These are phyloP conservation scores for Sweltsa coloradensis DNA, from an alignment of 1,140 invertebrate genomes.

Conservation along the genomic window DNA sequence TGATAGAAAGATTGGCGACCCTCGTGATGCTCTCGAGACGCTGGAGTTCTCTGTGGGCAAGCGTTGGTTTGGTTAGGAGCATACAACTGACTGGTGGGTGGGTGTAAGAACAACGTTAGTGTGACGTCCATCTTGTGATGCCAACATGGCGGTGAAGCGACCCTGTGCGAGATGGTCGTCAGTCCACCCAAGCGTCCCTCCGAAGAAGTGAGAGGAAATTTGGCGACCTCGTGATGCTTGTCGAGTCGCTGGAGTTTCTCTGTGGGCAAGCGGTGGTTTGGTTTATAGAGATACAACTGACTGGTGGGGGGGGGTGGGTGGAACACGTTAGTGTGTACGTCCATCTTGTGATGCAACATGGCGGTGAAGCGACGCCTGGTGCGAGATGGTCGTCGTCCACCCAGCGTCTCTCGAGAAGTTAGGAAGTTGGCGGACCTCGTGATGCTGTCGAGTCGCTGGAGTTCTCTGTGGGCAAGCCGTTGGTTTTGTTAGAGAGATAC, in stretches of 20 bases:
- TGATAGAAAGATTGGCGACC: conserved; percentile 56
- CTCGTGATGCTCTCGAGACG: conserved; percentile 40
- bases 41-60: conserved; percentile 59
- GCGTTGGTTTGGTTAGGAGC: too few relatives aligned
- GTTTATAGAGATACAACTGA: too few relatives aligned
- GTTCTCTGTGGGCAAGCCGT: too few relatives aligned
- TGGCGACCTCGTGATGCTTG: conserved; percentile 48
- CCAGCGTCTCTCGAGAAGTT: conserved; percentile 56
- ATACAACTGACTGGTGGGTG: too few relatives aligned
- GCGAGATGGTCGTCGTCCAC: conserved; percentile 51
- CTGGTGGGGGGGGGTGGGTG: too few relatives aligned
- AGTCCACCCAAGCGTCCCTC: conserved; percentile 57
- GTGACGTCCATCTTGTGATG: conserved; percentile 55
- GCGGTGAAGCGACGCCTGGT: conserved; percentile 48
- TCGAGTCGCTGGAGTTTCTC: conserved; percentile 46
- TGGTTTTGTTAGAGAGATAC: too few relatives aligned
- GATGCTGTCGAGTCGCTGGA: conserved; percentile 41
- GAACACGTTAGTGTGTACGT: conserved; percentile 61
- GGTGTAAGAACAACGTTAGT: conserved; percentile 58
- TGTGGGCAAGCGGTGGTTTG: too few relatives aligned
- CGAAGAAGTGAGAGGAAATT: conserved; percentile 58
- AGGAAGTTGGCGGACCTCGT: conserved; percentile 59
- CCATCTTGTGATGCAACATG: conserved; percentile 48
- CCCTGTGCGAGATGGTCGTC: conserved; percentile 48
- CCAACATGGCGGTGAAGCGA: conserved; percentile 48